phyloP scores from a whole-genome alignment of 2,113 vertebrate species.

The Chloropsis hardwickii region DNA sequence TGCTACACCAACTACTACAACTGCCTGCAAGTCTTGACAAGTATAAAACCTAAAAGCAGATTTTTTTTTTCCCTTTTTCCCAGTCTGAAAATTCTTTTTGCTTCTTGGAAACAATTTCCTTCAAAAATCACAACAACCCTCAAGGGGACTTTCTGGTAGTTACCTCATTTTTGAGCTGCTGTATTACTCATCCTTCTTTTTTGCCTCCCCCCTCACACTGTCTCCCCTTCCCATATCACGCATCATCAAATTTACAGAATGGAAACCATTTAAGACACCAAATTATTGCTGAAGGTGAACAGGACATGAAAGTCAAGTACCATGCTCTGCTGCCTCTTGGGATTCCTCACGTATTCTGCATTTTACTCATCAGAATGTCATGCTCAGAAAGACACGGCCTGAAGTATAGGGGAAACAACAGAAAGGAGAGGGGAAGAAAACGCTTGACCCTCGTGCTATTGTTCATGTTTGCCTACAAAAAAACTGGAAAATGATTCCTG shows the following conservation, averaged over 20 bases:
- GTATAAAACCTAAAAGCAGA: neutral
- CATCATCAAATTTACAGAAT: constrained; percentile 1
- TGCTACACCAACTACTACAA: neutral
- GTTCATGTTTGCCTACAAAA: neutral
- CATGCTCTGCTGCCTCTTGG: neutral
- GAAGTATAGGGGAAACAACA: neutral
- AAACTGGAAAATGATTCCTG: fast-evolving
- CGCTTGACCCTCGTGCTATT: neutral
- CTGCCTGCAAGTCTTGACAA: neutral
- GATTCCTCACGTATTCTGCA: neutral
- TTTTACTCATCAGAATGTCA: neutral
- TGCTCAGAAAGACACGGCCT: neutral
- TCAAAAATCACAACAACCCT: neutral
- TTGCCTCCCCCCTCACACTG: neutral
- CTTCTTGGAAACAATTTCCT: neutral
- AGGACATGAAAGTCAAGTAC: neutral
- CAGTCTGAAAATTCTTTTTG: neutral
- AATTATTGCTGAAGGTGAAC: constrained; percentile 18
- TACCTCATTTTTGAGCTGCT: neutral
- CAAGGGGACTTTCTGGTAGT: neutral
- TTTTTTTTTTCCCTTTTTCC: neutral
- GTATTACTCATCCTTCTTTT: neutral
- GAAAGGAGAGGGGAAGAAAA: neutral
- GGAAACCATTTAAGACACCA: neutral
- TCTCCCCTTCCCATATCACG: neutral